A percentile compares a stretch with the other conserved stretches of the same genome.
These are phyloP conservation scores for Periparus ater DNA, from an alignment of 2,797 vertebrate genomes.

Conservation along the genomic window DNA sequence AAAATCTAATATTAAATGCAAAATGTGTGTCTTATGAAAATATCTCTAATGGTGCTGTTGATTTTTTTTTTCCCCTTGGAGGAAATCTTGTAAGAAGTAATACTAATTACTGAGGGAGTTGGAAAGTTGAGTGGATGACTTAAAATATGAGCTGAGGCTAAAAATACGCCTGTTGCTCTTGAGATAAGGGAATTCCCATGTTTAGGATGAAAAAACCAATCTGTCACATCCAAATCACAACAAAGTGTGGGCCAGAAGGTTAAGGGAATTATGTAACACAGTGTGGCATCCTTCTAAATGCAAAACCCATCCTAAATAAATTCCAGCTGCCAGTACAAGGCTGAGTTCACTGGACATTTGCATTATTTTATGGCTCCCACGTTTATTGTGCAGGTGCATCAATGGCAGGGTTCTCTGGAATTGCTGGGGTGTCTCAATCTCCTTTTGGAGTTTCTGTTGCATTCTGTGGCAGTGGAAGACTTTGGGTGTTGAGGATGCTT, in stretches of 20 bases:
- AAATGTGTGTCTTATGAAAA: neutral
- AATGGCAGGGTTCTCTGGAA: neutral
- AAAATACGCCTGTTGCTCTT: neutral
- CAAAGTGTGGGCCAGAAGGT: neutral
- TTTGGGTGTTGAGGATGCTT: neutral
- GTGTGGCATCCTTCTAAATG: neutral
- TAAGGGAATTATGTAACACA: neutral
- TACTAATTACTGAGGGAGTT: constrained; percentile 15
- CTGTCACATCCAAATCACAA: neutral
- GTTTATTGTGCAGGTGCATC: neutral
- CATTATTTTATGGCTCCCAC: neutral
- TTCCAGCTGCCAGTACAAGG: neutral
- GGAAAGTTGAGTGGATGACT: neutral
- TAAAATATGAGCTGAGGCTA: neutral
- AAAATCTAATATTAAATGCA: constrained; percentile 39
- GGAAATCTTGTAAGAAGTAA: neutral
- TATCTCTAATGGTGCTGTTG: constrained; percentile 8
- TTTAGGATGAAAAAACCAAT: neutral
- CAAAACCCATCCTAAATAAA: neutral
- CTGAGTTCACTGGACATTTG: neutral
- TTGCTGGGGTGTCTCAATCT: neutral
- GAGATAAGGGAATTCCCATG: neutral
- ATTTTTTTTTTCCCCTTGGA: neutral
- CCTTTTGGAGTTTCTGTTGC: neutral
- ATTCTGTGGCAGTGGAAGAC: fast-evolving